Evolutionary conservation across 2,113 vertebrate genomes (phyloP).

Genomic region (Eurypyga helias): DNA sequence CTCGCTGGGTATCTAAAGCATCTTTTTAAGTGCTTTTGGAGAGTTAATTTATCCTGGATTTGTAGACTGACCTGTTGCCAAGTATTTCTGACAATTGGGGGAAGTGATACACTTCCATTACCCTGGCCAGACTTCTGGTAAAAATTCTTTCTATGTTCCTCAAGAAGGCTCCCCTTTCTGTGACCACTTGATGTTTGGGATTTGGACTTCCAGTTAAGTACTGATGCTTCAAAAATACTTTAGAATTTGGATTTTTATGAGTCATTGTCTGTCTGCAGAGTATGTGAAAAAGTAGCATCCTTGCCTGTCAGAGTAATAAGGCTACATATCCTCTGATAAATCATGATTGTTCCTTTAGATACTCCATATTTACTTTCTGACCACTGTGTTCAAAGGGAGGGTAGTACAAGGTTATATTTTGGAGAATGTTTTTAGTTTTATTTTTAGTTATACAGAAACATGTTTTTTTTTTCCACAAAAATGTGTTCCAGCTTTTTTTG

Average conservation of each 20-base stretch:
- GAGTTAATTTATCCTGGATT: not conserved
- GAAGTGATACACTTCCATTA: slow-evolving; percentile 62
- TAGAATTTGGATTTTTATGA: not conserved
- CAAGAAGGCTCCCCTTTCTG: not conserved
- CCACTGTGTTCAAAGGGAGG: rapidly evolving
- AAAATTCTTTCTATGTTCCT: not conserved
- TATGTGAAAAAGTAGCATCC: not conserved
- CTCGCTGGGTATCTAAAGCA: not conserved
- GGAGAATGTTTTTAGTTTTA: not conserved
- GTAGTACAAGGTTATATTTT: not conserved
- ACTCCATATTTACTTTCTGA: not conserved
- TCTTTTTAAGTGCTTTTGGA: slow-evolving; percentile 19
- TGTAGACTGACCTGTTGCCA: slow-evolving; percentile 9
- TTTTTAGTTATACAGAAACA: not conserved
- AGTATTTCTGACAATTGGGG: slow-evolving; percentile 41
- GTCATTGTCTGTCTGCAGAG: not conserved
- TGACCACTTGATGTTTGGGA: not conserved
- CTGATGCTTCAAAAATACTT: not conserved
- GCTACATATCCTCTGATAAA: not conserved
- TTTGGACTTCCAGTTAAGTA: not conserved
- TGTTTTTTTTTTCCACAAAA: not conserved
- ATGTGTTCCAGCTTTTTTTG: not conserved
- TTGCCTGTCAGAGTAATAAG: not conserved
- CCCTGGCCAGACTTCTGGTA: not conserved
- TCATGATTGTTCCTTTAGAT: not conserved